These are phyloP conservation scores for Microplitis manilae DNA, from an alignment of 2,888 invertebrate species.

Conservation along the genomic window DNA sequence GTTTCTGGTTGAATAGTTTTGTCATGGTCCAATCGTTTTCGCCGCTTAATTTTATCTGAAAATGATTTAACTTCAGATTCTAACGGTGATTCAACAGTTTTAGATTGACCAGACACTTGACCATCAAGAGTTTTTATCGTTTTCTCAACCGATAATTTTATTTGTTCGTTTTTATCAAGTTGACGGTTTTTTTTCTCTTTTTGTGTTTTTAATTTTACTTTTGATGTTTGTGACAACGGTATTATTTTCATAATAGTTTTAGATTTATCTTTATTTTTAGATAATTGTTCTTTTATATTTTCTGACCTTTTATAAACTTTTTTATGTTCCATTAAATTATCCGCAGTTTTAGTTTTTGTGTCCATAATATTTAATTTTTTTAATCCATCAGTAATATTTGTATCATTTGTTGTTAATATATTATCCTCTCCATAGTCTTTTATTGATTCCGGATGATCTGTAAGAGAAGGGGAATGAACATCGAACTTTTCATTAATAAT, in stretches of 20 bases:
- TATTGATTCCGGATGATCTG: slow-evolving; percentile 43
- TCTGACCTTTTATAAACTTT: neutral
- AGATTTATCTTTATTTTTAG: neutral
- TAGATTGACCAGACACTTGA: neutral
- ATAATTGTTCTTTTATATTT: neutral
- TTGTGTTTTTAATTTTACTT: slow-evolving; percentile 30
- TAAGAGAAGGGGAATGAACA: slow-evolving; percentile 51
- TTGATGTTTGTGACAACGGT: slow-evolving; percentile 13
- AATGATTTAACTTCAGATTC: neutral
- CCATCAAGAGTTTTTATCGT: neutral
- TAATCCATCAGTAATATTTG: neutral
- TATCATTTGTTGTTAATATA: neutral
- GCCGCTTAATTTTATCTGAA: neutral
- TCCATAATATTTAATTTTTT: neutral
- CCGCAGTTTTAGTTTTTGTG: too few species aligned
- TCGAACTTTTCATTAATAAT: slow-evolving; percentile 45
- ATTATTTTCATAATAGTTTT: neutral
- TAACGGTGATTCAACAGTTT: neutral
- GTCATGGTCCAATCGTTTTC: slow-evolving; percentile 21
- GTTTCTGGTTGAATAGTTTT: slow-evolving; percentile 9
- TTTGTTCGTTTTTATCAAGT: slow-evolving; percentile 28
- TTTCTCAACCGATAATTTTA: slow-evolving; percentile 14
- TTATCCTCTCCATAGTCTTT: slow-evolving; percentile 25
- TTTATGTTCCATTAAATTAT: neutral
- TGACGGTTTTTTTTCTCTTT: slow-evolving; percentile 9